phyloP scores from a whole-genome alignment of 2,797 vertebrate species.

The Yasuhikotakia modesta region DNA sequence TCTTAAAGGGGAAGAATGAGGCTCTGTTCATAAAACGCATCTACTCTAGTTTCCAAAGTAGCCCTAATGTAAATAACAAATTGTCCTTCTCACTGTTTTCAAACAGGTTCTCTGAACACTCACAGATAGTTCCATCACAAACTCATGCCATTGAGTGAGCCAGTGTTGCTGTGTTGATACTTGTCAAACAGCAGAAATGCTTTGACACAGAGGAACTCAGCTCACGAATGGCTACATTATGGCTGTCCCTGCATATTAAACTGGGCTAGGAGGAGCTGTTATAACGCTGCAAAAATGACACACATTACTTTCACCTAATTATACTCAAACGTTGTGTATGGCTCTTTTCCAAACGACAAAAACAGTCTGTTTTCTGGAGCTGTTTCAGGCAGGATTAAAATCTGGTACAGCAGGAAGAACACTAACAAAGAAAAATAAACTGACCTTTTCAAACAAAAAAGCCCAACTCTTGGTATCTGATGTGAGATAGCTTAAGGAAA shows the following conservation, averaged over 20 bases:
- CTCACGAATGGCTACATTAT: neutral
- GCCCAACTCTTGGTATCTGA: slow-evolving; percentile 28
- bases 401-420: slow-evolving; percentile 11
- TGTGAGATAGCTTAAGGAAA: slow-evolving; percentile 36
- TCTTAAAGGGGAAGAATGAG: neutral
- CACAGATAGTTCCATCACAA: no score
- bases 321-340: neutral
- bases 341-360: neutral
- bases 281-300: neutral
- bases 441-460: slow-evolving; percentile 38
- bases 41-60: neutral
- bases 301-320: neutral
- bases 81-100: neutral
- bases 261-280: neutral
- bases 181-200: neutral
- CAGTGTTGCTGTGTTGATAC: neutral
- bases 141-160: neutral
- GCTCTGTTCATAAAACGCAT: neutral
- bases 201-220: neutral
- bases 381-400: neutral
- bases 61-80: slow-evolving; percentile 1
- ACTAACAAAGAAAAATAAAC: slow-evolving; percentile 47
- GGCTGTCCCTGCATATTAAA: neutral
- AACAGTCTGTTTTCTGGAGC: neutral
- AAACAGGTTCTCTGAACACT: no score